Evolutionary conservation across 1,140 invertebrate species (phyloP).

Genomic region (Drosophila fuyamai): DNA sequence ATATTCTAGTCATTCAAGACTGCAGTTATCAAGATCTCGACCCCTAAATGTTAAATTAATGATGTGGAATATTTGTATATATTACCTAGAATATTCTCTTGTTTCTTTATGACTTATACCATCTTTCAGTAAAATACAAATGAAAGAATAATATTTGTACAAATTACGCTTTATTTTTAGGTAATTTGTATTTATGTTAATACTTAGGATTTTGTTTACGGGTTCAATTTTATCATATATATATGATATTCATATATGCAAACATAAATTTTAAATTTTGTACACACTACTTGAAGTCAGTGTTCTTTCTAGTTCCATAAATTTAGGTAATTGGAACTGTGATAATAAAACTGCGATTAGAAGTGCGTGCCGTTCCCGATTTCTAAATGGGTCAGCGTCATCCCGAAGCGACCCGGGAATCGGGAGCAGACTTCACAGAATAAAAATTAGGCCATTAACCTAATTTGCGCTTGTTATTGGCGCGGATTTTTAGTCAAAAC

Average conservation of each 20-base stretch:
- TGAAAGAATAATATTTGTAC: no score
- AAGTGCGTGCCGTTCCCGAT: constrained; percentile 8
- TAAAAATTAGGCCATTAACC: constrained; percentile 49
- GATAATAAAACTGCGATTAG: constrained; percentile 24
- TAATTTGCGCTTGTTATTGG: constrained; percentile 40
- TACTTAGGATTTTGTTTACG: no score
- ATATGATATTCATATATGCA: no score
- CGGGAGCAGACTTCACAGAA: constrained; percentile 30
- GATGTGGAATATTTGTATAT: no score
- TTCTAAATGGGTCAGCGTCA: constrained; percentile 56
- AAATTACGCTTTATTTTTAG: no score
- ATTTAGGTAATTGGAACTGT: not conserved
- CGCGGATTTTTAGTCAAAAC: constrained; percentile 13
- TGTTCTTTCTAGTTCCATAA: not conserved
- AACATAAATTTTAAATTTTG: no score
- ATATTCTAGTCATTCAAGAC: constrained; percentile 2
- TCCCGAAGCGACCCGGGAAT: constrained; percentile 27
- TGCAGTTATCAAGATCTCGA: not conserved
- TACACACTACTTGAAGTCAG: no score
- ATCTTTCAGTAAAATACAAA: no score
- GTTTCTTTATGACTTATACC: no score
- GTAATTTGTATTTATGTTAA: not conserved
- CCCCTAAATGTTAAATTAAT: no score
- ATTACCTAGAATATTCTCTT: no score
- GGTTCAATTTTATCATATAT: no score